Base-by-base conservation (phyloP, 2,797 vertebrate genomes). In the Acanthiza pusilla region DNA sequence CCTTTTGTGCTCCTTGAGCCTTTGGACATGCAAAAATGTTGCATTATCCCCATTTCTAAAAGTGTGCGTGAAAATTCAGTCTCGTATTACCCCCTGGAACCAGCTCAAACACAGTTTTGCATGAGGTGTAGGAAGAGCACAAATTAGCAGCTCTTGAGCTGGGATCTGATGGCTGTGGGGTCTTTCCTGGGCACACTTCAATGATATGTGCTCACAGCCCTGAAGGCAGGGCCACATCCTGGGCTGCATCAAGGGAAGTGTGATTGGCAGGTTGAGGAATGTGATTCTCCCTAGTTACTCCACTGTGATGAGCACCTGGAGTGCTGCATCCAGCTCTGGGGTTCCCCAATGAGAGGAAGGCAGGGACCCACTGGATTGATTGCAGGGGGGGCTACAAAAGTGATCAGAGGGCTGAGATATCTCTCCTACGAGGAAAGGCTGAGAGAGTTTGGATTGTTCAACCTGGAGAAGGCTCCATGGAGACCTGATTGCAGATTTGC, bases 361-460 rank as follows among this genome's bases (percentile, higher is more conserved):
- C 13, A 5, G 5, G 29, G 32, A 34, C 22, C 25, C 0, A 0
- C 10, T 34, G 7, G 11, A 65, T 9, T 0, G 0, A 17, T 9
- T 4, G 7, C 47, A 57, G 38, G 55, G 30, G 3, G 51, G 29
- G 38, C 4, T 65, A 23, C 4, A 11, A 7, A 83, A 27, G 21
- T 47, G 11, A 5, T 70, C 9, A 13, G 30, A 21, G 30, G 23
- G 3, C 6, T 86, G n/a, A 22, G 32, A 2, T 57, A 7, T 4
- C 14, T 63, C 14, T 23, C 5, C 40, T 48, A 0, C 65, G 32
- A 54, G 17, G 12, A 43, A 42, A 34, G 27, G 6, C 51, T 74
- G 51, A 48, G 38, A 30, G 22, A 54, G 27, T 20, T 79, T 50
- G 34, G 20, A 16, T 48, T 79, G 5, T 42, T 60, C 20, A 70